These are phyloP conservation scores for Chrysina gloriosa DNA, from an alignment of 2,888 invertebrate genomes.

Conservation along the genomic window DNA sequence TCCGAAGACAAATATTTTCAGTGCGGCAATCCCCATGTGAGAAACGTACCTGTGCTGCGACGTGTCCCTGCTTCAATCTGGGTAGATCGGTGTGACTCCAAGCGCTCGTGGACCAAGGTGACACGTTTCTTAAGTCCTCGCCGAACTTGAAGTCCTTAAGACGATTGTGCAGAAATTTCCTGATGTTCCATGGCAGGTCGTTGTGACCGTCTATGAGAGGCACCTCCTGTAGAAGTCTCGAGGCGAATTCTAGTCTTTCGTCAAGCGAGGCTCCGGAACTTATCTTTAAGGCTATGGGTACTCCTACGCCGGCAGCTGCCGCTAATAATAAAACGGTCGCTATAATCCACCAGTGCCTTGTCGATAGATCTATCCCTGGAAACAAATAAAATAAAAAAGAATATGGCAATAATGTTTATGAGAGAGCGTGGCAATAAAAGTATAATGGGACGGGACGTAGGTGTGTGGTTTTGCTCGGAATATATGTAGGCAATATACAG, in stretches of 20 bases:
- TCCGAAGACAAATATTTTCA: constrained; percentile 34
- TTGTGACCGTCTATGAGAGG: constrained; percentile 89
- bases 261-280: constrained; percentile 82
- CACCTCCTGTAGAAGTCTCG: constrained; percentile 79
- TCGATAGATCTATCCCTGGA: constrained; percentile 69
- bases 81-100: constrained; percentile 86
- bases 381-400: constrained; percentile 45
- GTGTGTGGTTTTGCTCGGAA: constrained; percentile 21
- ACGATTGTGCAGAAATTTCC: constrained; percentile 89
- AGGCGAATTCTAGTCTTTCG: constrained; percentile 79
- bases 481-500: constrained; percentile 32
- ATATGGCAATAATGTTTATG: constrained; percentile 37
- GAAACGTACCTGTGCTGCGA: constrained; percentile 79
- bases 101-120: constrained; percentile 78
- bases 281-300: constrained; percentile 81
- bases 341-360: constrained; percentile 82
- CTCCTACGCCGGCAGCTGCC: constrained; percentile 83
- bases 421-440: constrained; percentile 34
- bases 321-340: constrained; percentile 80
- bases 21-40: constrained; percentile 28
- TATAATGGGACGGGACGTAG: constrained; percentile 15
- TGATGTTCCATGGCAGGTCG: constrained; percentile 91
- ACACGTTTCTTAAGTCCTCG: constrained; percentile 75
- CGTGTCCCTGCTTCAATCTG: constrained; percentile 77
- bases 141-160: constrained; percentile 84